Evolutionary conservation across 2,113 vertebrate genomes (phyloP), one percentile per base, ranked within the genome.

Genomic region (Amia ocellicauda): DNA sequence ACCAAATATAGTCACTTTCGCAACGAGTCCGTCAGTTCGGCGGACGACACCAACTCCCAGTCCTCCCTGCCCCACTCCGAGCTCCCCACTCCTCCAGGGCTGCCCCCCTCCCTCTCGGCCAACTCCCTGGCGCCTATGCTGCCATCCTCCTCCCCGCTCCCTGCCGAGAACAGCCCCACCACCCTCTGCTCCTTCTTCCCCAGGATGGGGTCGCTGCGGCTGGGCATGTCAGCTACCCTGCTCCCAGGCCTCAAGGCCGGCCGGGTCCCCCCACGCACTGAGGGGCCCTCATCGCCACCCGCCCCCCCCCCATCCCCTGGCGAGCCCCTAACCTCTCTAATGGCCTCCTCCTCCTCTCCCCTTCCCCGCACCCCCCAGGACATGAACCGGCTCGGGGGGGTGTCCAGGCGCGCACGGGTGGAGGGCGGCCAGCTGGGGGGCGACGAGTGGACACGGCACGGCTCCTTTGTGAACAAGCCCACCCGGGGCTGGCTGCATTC

Each of bases 381-480:
- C 85, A 99, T 99, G 96, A 99, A 97, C 94, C 95, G 96, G 86
- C 91, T 99, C 81, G 93, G 93, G 75, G 94, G 91, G 74, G 93
- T 90, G 77, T 85, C 86, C 58, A 92, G 94, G 87, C 90, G 93
- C 88, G 93, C 92, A 78, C 91, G 96, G 66, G 96, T 99, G 78
- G 96, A 98, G 89, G 96, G 96, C 3, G 96, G 94, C 62, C 96
- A 98, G 79, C 91, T 98, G 27, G 96, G 94, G 54, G 96, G 95
- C 36, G 96, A 99, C 53, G 96, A 99, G 80, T 99, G 96, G 96
- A 97, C 95, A 1, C 91, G 96, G n/a, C 95, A 98, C 62, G 96
- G 96, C 80, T 98, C 95, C 81, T 99, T 99, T 23, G 96, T 98
- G 80, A 98, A 98, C 86, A 99, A 99, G 74, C 96, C 96, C 72